Base-by-base conservation (phyloP, 2,113 vertebrate species). In the Pygoscelis adeliae region DNA sequence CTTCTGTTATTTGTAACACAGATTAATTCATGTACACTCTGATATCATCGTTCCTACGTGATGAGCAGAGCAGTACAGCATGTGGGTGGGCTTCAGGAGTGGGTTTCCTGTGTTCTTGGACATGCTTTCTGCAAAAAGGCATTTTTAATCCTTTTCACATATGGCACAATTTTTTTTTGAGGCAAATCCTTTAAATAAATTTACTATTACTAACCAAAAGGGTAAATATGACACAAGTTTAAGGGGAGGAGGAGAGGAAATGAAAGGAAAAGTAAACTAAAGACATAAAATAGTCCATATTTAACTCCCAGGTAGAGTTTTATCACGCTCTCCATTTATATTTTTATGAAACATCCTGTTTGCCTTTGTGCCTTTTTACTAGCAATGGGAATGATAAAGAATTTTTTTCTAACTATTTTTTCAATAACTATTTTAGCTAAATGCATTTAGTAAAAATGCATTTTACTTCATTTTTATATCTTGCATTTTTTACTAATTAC, bases 31-130 rank as follows among this genome's bases (percentile, higher is more conserved):
- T 1, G 4, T 7, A 5, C 14, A 1, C 34, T 7, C 52, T 47
- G 36, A 18, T 62, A 4, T 2, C 63, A 10, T 34, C 3, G 1
- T 38, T 62, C 22, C 38, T 23, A 6, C 0, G 1, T n/a, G 77
- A 46, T 10, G 40, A 40, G 58, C 49, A n/a, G 9, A 46, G 58
- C 36, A 8, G 47, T 12, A 5, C 52, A 15, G 20, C 34, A 5
- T 1, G 4, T 65, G 79, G 66, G 44, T 78, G 91, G 36, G 21
- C 78, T 63, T 40, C 73, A 21, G 65, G 34, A 10, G 18, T 7
- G 77, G 44, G 30, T 34, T 49, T 71, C 62, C 86, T 14, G 3
- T 83, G 61, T 47, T 67, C 71, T 42, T 26, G 81, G 74, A 63
- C 32, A 18, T 5, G 6, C 20, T 78, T 78, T 25, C 82, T 85